Conservation (phyloP, 1,140 invertebrate species). For the Drosophila pectinifera region DNA sequence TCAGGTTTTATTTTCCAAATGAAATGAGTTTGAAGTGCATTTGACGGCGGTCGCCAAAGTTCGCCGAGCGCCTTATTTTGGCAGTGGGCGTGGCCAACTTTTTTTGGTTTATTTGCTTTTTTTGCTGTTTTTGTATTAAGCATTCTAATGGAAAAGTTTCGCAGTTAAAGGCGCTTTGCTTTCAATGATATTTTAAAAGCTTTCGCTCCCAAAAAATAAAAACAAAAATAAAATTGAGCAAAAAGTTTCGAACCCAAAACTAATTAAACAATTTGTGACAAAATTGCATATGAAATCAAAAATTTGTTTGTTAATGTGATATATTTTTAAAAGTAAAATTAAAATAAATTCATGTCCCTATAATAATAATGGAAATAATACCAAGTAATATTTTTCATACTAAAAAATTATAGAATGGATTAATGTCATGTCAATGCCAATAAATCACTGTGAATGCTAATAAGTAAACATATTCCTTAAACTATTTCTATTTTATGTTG, state of each 20-base stretch:
- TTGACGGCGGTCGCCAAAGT: slow-evolving; percentile 65
- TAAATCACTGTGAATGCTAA: too few relatives aligned
- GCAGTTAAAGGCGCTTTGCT: slow-evolving; percentile 77
- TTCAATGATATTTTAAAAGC: slow-evolving; percentile 79
- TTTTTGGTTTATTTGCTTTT: slow-evolving; percentile 15
- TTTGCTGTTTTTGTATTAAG: slow-evolving; percentile 54
- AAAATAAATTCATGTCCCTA: too few relatives aligned
- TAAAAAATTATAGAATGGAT: too few relatives aligned
- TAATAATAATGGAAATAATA: too few relatives aligned
- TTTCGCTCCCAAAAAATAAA: slow-evolving; percentile 51
- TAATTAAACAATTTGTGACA: slow-evolving; percentile 34
- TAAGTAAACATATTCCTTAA: too few relatives aligned
- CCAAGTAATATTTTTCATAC: too few relatives aligned
- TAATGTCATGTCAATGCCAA: too few relatives aligned
- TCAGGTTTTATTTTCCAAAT: slow-evolving; percentile 83
- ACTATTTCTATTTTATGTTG: too few relatives aligned
- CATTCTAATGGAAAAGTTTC: slow-evolving; percentile 82
- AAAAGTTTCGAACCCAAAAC: slow-evolving; percentile 41
- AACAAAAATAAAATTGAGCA: slow-evolving; percentile 55
- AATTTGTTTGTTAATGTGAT: not conserved
- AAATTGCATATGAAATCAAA: slow-evolving; percentile 23
- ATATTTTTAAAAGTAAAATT: not conserved
- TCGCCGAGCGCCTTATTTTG: slow-evolving; percentile 39
- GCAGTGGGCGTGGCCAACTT: slow-evolving; percentile 63
- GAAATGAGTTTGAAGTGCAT: slow-evolving; percentile 83